Percentiles rank a stretch among this genome's conserved stretches.
phyloP scores from a whole-genome alignment of 2,113 vertebrate genomes.

The Tringa solitaria region DNA sequence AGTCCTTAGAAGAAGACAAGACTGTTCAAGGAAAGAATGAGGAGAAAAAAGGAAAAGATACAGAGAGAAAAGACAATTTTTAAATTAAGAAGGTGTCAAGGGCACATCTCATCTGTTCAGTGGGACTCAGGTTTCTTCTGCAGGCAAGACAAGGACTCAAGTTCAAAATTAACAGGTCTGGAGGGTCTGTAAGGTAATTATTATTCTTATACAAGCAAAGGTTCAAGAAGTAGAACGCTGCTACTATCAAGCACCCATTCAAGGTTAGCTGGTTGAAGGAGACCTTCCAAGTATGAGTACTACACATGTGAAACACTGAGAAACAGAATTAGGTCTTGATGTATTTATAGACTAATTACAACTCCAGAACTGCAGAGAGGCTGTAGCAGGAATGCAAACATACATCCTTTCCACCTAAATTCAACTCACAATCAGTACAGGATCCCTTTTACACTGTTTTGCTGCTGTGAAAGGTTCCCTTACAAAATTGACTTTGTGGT shows the following conservation, averaged over 20 bases:
- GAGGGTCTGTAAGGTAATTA: neutral
- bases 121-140: neutral
- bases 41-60: neutral
- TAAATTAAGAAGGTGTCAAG: neutral
- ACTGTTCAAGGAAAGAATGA: neutral
- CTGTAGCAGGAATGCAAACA: neutral
- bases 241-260: neutral
- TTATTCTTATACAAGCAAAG: neutral
- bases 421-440: neutral
- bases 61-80: neutral
- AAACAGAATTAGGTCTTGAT: neutral
- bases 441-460: neutral
- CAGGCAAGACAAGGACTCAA: neutral
- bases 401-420: neutral
- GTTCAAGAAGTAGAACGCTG: neutral
- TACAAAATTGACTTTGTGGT: neutral
- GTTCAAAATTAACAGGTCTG: neutral
- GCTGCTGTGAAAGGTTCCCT: neutral
- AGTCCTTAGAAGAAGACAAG: neutral
- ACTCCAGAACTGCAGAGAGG: neutral
- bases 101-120: neutral
- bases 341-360: neutral
- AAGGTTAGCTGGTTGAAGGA: neutral
- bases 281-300: neutral
- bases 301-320: neutral